These are phyloP conservation scores for Saiga tatarica DNA, from an alignment of 2,113 vertebrate genomes.

Conservation along the genomic window DNA sequence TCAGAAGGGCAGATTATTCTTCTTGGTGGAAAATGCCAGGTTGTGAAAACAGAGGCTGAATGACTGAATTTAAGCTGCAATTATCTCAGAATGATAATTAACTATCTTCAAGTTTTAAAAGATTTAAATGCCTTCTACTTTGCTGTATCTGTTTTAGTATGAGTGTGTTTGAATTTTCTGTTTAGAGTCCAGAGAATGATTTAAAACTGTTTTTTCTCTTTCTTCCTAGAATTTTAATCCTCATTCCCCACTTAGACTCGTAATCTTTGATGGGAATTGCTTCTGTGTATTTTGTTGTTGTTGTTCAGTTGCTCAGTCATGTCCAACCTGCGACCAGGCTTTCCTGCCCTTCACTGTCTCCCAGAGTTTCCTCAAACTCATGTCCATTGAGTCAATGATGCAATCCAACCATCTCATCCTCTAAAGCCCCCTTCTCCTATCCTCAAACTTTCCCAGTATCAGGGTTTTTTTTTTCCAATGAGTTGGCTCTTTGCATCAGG, in stretches of 20 bases:
- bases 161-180: background rate
- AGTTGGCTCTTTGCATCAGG: background rate
- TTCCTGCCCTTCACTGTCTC: background rate
- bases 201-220: background rate
- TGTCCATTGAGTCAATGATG: background rate
- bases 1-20: background rate
- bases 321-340: background rate
- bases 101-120: conserved; percentile 15
- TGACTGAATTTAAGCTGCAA: conserved; percentile 25
- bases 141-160: background rate
- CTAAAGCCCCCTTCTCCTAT: background rate
- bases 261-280: background rate
- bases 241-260: background rate
- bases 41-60: conserved; percentile 38
- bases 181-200: background rate
- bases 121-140: background rate
- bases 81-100: conserved; percentile 57
- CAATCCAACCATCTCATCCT: background rate
- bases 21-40: conserved; percentile 24
- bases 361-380: background rate
- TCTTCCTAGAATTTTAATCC: background rate
- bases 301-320: background rate
- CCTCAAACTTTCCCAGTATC: background rate
- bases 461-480: background rate
- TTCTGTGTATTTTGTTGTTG: background rate